A percentile compares a stretch with the other conserved stretches of the same genome.
phyloP scores from a whole-genome alignment of 2,113 vertebrate genomes.

The Okapia johnstoni region DNA sequence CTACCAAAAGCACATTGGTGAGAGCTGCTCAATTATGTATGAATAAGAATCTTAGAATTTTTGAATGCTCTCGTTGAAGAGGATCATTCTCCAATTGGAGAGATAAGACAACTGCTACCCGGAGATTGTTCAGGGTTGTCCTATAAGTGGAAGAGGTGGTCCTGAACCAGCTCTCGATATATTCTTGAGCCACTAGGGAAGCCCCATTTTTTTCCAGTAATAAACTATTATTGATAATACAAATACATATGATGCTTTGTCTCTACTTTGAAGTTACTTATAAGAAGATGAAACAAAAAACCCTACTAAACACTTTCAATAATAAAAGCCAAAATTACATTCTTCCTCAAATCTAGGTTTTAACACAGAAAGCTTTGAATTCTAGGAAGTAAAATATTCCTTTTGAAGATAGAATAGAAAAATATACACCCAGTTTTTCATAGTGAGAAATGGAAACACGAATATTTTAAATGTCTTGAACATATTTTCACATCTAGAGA shows the following conservation, averaged over 20 bases:
- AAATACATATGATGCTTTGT: not conserved
- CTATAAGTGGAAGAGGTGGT: not conserved
- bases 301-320: not conserved
- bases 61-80: conserved; percentile 5
- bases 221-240: not conserved
- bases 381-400: not conserved
- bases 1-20: conserved; percentile 10
- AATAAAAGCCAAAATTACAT: not conserved
- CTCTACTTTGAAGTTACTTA: not conserved
- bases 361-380: not conserved
- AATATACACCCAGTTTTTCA: not conserved
- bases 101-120: not conserved
- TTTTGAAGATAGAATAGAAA: not conserved
- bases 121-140: not conserved
- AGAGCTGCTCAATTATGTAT: conserved; percentile 40
- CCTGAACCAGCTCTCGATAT: not conserved
- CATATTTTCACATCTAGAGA: not conserved
- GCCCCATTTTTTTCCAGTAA: not conserved
- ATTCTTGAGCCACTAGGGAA: not conserved
- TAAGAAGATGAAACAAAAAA: not conserved
- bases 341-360: not conserved
- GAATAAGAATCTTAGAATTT: conserved; percentile 7
- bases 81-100: not conserved
- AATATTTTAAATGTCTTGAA: not conserved
- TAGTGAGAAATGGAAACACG: not conserved